Conservation (phyloP, 2,113 vertebrate species). For the Lepisosteus osseus region DNA sequence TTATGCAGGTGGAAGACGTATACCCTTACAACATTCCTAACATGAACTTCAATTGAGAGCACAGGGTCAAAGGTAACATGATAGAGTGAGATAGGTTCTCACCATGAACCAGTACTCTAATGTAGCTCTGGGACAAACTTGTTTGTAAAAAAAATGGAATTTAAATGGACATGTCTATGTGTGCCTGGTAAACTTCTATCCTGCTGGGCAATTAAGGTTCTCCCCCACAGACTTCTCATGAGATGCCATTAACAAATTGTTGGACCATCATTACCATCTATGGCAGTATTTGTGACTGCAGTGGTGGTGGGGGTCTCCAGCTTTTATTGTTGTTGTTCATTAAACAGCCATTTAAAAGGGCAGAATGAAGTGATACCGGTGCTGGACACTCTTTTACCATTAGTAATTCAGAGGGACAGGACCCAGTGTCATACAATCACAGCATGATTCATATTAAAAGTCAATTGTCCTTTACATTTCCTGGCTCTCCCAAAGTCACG, state of each 20-base stretch:
- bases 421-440: conserved; percentile 58
- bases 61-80: too few relatives aligned
- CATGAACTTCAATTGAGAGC: too few relatives aligned
- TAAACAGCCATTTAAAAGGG: conserved; percentile 55
- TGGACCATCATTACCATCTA: conserved; percentile 57
- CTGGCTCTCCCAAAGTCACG: conserved; percentile 59
- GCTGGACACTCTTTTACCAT: conserved; percentile 40
- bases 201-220: conserved; percentile 21
- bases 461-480: conserved; percentile 74
- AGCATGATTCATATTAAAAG: conserved; percentile 72
- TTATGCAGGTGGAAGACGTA: too few relatives aligned
- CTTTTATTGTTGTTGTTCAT: conserved; percentile 53
- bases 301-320: conserved; percentile 63
- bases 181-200: conserved; percentile 14
- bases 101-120: too few relatives aligned
- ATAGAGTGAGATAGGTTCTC: too few relatives aligned
- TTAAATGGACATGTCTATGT: too few relatives aligned
- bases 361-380: conserved; percentile 48
- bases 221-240: conserved; percentile 44
- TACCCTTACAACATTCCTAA: too few relatives aligned
- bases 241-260: conserved; percentile 34
- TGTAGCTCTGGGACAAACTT: too few relatives aligned
- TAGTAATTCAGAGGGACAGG: conserved; percentile 61
- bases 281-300: conserved; percentile 66
- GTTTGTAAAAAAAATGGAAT: too few relatives aligned